Evolutionary conservation across 2,113 vertebrate genomes (phyloP), one percentile per base, ranked within the genome.

Genomic region (Conger conger): DNA sequence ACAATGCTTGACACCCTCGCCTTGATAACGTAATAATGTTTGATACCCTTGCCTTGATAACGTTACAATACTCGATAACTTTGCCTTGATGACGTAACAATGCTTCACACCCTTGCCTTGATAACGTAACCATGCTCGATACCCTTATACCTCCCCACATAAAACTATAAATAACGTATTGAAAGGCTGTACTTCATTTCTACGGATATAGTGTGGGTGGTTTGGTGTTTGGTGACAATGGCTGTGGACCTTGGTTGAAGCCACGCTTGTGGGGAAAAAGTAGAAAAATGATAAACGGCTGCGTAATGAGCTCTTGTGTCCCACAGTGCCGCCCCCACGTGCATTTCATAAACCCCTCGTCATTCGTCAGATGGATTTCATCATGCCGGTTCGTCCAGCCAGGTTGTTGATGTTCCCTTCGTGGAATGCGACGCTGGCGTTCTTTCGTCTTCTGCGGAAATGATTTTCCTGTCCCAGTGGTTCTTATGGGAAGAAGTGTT

Each of bases 271-370:
- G 30, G 35, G 37, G 68, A 40, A 60, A 50, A 4, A 45, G 82
- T 27, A 83, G 68, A 38, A 63, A 45, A 35, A n/a, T n/a, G n/a
- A n/a, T n/a, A n/a, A n/a, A n/a, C n/a, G 13, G 40, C 27, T 23
- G 13, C 82, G 76, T 40, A 83, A 68, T 50, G 38, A 23, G 37
- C n/a, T 50, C n/a, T 76, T 83, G 82, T 83, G 36, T 37, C 15
- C 30, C 7, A 5, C 82, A 30, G 38, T n/a, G 40, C 82, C 73
- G 60, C 83, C 35, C 83, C 83, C 83, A 54, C 45, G 16, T 36
- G 13, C 54, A 27, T 27, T 77, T 35, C 40, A 37, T 38, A 40
- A 33, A 38, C n/a, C 82, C 35, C 20, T 73, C 40, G 20, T 30
- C 82, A 42, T 42, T 9, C 40, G 40, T 9, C 40, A 9, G 40